Percentiles rank a stretch among this genome's conserved stretches.
Evolutionary conservation across 2,797 vertebrate genomes (phyloP).

Genomic region (Momotus momota): DNA sequence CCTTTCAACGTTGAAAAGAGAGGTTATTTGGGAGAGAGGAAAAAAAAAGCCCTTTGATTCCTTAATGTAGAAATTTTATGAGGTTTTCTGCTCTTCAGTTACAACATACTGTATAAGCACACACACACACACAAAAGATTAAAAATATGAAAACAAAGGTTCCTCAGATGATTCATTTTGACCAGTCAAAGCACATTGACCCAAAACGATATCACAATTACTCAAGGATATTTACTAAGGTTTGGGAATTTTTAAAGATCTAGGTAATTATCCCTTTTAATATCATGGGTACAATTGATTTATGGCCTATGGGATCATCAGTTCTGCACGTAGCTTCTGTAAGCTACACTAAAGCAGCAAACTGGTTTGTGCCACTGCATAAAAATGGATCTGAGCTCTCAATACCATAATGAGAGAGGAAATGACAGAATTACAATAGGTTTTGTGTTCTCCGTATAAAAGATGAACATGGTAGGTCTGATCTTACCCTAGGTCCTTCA

Average conservation of each 20-base stretch:
- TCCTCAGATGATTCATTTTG: neutral
- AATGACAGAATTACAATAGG: slow-evolving; percentile 20
- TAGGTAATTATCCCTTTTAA: slow-evolving; percentile 12
- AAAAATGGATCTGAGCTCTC: slow-evolving; percentile 29
- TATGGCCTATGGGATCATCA: slow-evolving; percentile 1
- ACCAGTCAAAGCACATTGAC: neutral
- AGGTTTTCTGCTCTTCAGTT: slow-evolving; percentile 2
- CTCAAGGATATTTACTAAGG: neutral
- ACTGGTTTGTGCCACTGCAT: neutral
- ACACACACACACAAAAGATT: neutral
- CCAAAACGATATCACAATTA: slow-evolving; percentile 15
- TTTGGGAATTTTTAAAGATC: slow-evolving; percentile 39
- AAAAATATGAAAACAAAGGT: slow-evolving; percentile 6
- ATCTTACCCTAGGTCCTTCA: neutral
- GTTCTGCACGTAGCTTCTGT: neutral
- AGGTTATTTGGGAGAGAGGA: neutral
- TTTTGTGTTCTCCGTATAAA: neutral
- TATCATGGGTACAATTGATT: slow-evolving; percentile 19
- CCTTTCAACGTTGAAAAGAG: neutral
- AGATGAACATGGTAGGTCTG: neutral
- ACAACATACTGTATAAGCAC: neutral
- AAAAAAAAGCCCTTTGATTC: neutral
- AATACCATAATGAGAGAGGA: neutral
- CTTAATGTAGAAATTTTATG: neutral
- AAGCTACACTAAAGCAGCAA: neutral